Percentiles rank a stretch among this genome's conserved stretches.
Evolutionary conservation across 2,113 vertebrate species (phyloP).

Genomic region (Chloroceryle aenea): DNA sequence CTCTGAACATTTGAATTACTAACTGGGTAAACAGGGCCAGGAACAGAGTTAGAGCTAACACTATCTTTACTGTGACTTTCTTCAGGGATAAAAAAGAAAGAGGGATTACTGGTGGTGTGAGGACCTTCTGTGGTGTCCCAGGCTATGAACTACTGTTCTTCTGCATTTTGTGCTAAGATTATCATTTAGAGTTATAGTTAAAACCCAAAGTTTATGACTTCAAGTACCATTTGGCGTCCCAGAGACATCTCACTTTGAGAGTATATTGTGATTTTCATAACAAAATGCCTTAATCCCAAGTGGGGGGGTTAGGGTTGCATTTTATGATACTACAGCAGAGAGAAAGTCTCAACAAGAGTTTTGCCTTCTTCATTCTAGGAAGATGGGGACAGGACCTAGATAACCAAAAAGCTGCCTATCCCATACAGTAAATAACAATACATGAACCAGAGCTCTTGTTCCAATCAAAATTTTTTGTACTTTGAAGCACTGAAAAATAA

Average conservation of each 20-base stretch:
- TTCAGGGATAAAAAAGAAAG: not conserved
- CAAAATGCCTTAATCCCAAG: not conserved
- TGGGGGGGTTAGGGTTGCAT: accelerated
- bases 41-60: not conserved
- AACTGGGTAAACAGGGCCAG: not conserved
- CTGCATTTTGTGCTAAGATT: not conserved
- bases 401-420: not conserved
- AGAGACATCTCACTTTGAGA: not conserved
- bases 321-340: not conserved
- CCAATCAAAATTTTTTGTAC: not conserved
- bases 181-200: not conserved
- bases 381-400: not conserved
- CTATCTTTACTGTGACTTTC: not conserved
- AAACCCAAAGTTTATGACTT: not conserved
- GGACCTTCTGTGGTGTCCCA: not conserved
- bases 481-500: not conserved
- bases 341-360: no score
- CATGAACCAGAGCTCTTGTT: not conserved
- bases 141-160: not conserved
- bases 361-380: not conserved
- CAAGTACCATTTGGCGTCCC: not conserved
- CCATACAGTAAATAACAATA: not conserved
- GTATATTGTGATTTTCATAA: not conserved
- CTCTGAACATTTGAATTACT: not conserved
- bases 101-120: not conserved